phyloP scores from a whole-genome alignment of 2,113 vertebrate genomes.

The Macrotus californicus region DNA sequence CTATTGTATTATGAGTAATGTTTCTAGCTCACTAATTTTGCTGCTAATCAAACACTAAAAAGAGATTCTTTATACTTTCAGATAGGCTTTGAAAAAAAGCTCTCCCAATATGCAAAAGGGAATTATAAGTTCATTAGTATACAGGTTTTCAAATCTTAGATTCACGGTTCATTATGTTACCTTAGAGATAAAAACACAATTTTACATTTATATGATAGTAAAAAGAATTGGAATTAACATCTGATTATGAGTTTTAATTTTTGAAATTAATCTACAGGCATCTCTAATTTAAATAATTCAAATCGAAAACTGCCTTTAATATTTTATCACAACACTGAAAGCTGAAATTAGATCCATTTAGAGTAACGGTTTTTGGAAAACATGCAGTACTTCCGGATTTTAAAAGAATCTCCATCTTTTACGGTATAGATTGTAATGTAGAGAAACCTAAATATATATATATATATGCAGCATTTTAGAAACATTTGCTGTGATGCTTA shows the following conservation, averaged over 20 bases:
- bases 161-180: conserved; percentile 67
- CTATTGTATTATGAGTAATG: conserved; percentile 71
- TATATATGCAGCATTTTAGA: neutral
- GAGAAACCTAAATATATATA: neutral
- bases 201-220: conserved; percentile 57
- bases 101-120: conserved; percentile 48
- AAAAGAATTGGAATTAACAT: conserved; percentile 72
- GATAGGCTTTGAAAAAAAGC: conserved; percentile 67
- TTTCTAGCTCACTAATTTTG: conserved; percentile 77
- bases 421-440: neutral
- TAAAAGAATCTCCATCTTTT: conserved; percentile 19
- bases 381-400: neutral
- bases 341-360: conserved; percentile 15
- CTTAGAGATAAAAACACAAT: conserved; percentile 71
- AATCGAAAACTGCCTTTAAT: conserved; percentile 54
- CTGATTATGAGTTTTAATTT: conserved; percentile 68
- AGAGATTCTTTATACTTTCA: conserved; percentile 72
- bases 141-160: conserved; percentile 72
- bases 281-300: conserved; percentile 63
- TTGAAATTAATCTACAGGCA: conserved; percentile 69
- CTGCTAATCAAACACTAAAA: conserved; percentile 78
- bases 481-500: neutral
- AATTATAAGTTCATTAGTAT: conserved; percentile 72
- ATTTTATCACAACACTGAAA: conserved; percentile 47
- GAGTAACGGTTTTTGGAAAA: conserved; percentile 24